phyloP scores from a whole-genome alignment of 2,797 vertebrate genomes.

The Aulostomus chinensis region DNA sequence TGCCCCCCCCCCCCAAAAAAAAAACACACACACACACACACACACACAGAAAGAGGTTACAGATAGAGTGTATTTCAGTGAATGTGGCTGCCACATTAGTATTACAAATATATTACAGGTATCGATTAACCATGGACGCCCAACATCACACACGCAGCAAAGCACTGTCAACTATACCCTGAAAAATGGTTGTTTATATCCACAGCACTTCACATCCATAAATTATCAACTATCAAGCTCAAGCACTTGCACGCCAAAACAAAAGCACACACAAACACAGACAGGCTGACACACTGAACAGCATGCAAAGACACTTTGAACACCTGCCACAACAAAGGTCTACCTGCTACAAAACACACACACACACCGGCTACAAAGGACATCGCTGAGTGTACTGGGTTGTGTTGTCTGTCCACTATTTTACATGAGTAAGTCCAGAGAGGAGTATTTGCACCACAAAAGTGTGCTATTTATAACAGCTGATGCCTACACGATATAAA shows the following conservation, averaged over 20 bases:
- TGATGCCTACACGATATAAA: conserved; percentile 27
- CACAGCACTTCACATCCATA: conserved; percentile 69
- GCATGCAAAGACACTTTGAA: conserved; percentile 54
- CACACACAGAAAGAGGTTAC: conserved; percentile 4
- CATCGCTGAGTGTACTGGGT: too few species aligned
- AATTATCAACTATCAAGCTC: conserved; percentile 69
- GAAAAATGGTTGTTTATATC: conserved; percentile 80
- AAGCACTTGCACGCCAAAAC: conserved; percentile 36
- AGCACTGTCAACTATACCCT: conserved; percentile 77
- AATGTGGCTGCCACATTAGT: conserved; percentile 65
- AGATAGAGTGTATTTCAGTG: conserved; percentile 25
- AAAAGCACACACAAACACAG: conserved; percentile 24
- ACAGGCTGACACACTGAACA: conserved; percentile 31
- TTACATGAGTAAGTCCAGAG: conserved; percentile 17
- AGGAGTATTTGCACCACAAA: conserved; percentile 40
- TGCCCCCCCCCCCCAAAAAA: too few species aligned
- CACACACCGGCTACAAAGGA: neutral
- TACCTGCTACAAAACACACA: conserved; percentile 43
- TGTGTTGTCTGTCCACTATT: conserved; percentile 19
- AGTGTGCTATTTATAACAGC: conserved; percentile 32
- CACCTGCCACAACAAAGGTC: conserved; percentile 65
- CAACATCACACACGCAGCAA: conserved; percentile 55
- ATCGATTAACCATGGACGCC: conserved; percentile 74
- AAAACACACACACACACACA: conserved; percentile 3
- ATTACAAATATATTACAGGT: conserved; percentile 79